Evolutionary conservation across 2,888 invertebrate species (phyloP), one percentile per base, ranked within the genome.

Genomic region (Tenthredo distinguenda): DNA sequence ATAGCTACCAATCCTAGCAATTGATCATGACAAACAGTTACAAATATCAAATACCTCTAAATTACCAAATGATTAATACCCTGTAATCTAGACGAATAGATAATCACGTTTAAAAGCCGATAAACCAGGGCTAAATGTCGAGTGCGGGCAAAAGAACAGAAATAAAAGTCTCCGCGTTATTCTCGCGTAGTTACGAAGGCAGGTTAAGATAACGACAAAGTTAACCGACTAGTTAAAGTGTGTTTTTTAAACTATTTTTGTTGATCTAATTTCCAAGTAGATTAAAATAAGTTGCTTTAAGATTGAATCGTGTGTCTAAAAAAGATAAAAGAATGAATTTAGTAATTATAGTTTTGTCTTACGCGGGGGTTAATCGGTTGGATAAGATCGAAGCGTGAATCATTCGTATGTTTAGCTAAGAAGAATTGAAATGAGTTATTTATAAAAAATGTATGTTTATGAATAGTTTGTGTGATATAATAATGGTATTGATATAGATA

Each of bases 311-410:
- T 43, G 40, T 9, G 43, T 43, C 21, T 74, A 2, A 43, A 26
- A 72, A 21, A 40, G 72, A 10, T 10, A 31, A 26, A 50, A 47
- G 15, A 55, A 34, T 26, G 12, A 7, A 77, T 26, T 7, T 12
- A n/a, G 55, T 2, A 7, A 26, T 3, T 55, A 7, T 7, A n/a
- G n/a, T n/a, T 31, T 12, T 34, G 10, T 43, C 43, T 68, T 31
- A 15, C 2, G 50, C 50, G 55, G 18, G 55, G 77, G 77, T 47
- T 77, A 55, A 34, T 77, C 77, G 55, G 50, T 77, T 47, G 43
- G 43, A 9, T 47, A 43, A 74, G 3, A 74, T 77, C 34, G 9
- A 3, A 3, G 34, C 9, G 55, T 18, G n/a, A 34, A 77, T 77
- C 5, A 31, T 34, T n/a, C 9, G 34, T 18, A 55, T 7, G 31